Evolutionary conservation across 2,888 invertebrate genomes (phyloP).

Genomic region (Apoda limacodes): DNA sequence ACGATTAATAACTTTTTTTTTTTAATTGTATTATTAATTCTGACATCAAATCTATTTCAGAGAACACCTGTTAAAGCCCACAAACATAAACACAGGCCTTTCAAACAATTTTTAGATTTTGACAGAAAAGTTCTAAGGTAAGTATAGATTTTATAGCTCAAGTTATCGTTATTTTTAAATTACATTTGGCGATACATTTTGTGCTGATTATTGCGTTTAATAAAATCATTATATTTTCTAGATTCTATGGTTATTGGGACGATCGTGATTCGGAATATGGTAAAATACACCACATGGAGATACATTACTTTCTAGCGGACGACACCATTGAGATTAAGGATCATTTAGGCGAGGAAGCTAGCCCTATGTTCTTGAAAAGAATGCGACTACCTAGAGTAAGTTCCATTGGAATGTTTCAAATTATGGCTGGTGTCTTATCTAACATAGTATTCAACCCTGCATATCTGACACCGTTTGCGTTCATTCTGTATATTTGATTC

Average conservation of each 20-base stretch:
- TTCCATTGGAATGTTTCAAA: too few relatives aligned
- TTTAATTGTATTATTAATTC: constrained; percentile 1
- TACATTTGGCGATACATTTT: not conserved
- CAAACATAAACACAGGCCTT: constrained; percentile 69
- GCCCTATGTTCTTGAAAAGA: constrained; percentile 79
- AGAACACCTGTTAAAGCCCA: constrained; percentile 28
- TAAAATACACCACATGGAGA: constrained; percentile 79
- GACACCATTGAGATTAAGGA: constrained; percentile 92
- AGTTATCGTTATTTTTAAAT: constrained; percentile 1
- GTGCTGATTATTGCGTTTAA: too few relatives aligned
- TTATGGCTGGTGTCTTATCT: too few relatives aligned
- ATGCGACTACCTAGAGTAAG: constrained; percentile 82
- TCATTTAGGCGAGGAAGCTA: constrained; percentile 75
- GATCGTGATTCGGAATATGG: constrained; percentile 84
- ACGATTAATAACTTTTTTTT: not conserved
- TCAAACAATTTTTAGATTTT: constrained; percentile 85
- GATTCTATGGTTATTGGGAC: constrained; percentile 93
- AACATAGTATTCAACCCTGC: too few relatives aligned
- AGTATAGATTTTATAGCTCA: not conserved
- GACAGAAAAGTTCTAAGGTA: constrained; percentile 76
- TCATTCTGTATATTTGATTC: too few relatives aligned
- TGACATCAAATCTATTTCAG: constrained; percentile 36
- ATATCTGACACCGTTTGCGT: too few relatives aligned
- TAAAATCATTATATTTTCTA: constrained; percentile 23
- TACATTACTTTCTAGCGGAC: constrained; percentile 88